Conservation (phyloP, 2,797 vertebrate species). For the Phylloscopus collybita region DNA sequence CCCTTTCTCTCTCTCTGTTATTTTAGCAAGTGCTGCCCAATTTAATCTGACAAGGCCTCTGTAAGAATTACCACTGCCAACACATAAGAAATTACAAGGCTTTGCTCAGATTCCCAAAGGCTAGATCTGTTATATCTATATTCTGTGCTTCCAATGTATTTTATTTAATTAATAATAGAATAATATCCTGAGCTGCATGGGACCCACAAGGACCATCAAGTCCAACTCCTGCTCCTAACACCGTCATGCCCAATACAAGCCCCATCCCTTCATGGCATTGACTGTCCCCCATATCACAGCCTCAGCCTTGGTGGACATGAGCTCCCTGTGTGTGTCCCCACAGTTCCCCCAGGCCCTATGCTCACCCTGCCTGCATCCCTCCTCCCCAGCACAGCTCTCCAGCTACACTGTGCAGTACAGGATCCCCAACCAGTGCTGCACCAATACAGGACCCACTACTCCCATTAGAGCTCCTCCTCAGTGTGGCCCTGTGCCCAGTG, state of each 20-base stretch:
- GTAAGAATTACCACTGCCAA: neutral
- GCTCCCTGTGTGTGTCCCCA: neutral
- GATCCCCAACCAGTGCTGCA: neutral
- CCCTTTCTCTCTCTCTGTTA: neutral
- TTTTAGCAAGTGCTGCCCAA: neutral
- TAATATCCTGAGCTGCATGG: neutral
- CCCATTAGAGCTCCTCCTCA: neutral
- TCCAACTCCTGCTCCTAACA: neutral
- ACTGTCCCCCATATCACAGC: neutral
- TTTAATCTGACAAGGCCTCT: neutral
- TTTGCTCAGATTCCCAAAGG: neutral
- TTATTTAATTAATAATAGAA: neutral
- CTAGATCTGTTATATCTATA: neutral
- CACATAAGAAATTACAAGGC: neutral
- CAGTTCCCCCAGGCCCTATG: neutral
- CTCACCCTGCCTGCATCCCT: neutral
- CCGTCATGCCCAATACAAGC: neutral
- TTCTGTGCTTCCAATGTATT: neutral
- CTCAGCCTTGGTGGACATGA: neutral
- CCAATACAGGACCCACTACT: neutral
- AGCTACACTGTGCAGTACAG: neutral
- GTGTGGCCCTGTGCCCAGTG: neutral
- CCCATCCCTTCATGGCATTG: neutral
- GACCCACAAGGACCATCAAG: accelerated
- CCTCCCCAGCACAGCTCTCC: neutral